Percentiles rank a stretch among this genome's conserved stretches.
Evolutionary conservation across 2,113 vertebrate genomes (phyloP).

Genomic region (Cinclus cinclus): DNA sequence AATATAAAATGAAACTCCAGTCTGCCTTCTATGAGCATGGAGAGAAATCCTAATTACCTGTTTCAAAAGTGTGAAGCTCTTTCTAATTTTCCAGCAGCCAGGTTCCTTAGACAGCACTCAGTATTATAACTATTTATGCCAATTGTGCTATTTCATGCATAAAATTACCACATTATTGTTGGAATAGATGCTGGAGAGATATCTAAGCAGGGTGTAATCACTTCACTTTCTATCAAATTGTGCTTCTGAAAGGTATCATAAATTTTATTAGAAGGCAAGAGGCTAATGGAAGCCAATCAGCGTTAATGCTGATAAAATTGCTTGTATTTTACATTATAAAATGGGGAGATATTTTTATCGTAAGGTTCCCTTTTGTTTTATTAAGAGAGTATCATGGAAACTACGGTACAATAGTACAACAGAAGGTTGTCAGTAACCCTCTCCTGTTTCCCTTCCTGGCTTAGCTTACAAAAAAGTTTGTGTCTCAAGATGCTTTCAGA

Average conservation of each 20-base stretch:
- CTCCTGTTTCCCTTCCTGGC: background rate
- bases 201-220: constrained; percentile 84
- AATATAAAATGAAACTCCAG: constrained; percentile 76
- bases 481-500: background rate
- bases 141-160: constrained; percentile 87
- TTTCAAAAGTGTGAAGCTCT: constrained; percentile 80
- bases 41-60: constrained; percentile 83
- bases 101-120: constrained; percentile 80
- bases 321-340: constrained; percentile 80
- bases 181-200: constrained; percentile 80
- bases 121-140: constrained; percentile 86
- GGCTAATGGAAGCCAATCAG: constrained; percentile 85
- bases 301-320: constrained; percentile 84
- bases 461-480: background rate
- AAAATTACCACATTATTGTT: constrained; percentile 87
- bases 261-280: constrained; percentile 86
- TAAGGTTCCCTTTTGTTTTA: constrained; percentile 73
- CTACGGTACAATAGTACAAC: constrained; percentile 34
- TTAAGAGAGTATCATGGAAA: constrained; percentile 66
- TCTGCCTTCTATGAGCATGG: constrained; percentile 74
- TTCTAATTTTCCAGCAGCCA: constrained; percentile 83
- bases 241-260: constrained; percentile 83
- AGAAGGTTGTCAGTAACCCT: constrained; percentile 1
- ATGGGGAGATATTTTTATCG: constrained; percentile 72
- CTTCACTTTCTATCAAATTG: constrained; percentile 85